Evolutionary conservation across 2,888 invertebrate genomes (phyloP).

Genomic region (Yponomeuta plumbellus): DNA sequence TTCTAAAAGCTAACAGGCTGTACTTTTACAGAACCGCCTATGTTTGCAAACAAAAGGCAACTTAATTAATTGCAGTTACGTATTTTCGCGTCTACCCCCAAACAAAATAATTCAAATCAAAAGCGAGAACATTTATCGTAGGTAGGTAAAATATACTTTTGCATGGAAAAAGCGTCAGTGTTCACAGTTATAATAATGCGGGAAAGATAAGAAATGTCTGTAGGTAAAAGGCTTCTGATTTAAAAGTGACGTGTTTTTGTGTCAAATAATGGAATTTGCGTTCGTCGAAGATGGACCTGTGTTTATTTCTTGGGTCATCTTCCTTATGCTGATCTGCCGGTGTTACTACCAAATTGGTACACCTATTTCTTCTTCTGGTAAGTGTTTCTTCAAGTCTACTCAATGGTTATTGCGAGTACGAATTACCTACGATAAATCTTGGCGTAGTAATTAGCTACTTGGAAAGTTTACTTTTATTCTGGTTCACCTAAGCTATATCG

Average conservation of each 20-base stretch:
- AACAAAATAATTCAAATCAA: background rate
- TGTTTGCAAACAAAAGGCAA: too few relatives aligned
- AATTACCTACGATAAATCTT: background rate
- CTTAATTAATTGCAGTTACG: background rate
- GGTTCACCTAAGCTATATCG: too few relatives aligned
- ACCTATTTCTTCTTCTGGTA: slow-evolving; percentile 33
- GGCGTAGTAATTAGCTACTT: too few relatives aligned
- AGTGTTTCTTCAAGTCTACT: slow-evolving; percentile 26
- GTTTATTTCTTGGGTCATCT: slow-evolving; percentile 65
- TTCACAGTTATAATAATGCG: background rate
- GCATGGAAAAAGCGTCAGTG: background rate
- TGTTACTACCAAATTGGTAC: slow-evolving; percentile 60
- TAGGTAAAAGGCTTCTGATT: background rate
- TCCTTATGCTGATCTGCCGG: slow-evolving; percentile 59
- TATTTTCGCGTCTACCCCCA: background rate
- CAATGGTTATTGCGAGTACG: background rate
- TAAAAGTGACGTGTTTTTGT: background rate
- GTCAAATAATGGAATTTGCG: slow-evolving; percentile 44
- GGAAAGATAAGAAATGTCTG: background rate
- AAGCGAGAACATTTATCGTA: background rate
- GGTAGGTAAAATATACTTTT: background rate
- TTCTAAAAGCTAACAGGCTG: too few relatives aligned
- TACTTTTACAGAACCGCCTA: too few relatives aligned
- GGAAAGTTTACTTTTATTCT: too few relatives aligned
- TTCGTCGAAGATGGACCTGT: slow-evolving; percentile 62